These are phyloP conservation scores for Pseudois nayaur DNA, from an alignment of 2,113 vertebrate genomes.

Conservation along the genomic window DNA sequence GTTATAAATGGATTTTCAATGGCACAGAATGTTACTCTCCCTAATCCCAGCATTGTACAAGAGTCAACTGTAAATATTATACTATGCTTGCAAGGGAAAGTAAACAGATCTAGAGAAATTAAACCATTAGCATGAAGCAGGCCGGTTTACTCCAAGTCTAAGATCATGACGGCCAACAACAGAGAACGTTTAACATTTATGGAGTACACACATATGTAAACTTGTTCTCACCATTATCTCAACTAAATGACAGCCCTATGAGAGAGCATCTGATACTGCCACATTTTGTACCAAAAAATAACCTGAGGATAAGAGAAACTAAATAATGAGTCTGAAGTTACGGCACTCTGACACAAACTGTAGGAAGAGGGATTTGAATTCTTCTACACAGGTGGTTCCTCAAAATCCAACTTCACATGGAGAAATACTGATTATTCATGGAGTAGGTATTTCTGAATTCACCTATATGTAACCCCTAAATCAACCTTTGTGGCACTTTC, in stretches of 20 bases:
- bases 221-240: background rate
- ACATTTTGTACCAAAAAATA: background rate
- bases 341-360: background rate
- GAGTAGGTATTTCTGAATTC: background rate
- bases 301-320: background rate
- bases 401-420: background rate
- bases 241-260: background rate
- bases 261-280: background rate
- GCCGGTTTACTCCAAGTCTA: background rate
- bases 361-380: background rate
- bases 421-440: background rate
- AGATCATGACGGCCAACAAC: background rate
- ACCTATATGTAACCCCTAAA: background rate
- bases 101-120: background rate
- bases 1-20: background rate
- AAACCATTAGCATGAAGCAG: background rate
- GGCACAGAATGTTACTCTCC: background rate
- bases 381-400: background rate
- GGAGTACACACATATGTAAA: accelerated
- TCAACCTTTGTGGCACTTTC: background rate
- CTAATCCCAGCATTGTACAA: background rate
- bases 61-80: background rate
- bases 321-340: background rate
- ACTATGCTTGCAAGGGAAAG: background rate
- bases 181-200: background rate